phyloP scores from a whole-genome alignment of 2,113 vertebrate species.

The Pogonocichla stellata region DNA sequence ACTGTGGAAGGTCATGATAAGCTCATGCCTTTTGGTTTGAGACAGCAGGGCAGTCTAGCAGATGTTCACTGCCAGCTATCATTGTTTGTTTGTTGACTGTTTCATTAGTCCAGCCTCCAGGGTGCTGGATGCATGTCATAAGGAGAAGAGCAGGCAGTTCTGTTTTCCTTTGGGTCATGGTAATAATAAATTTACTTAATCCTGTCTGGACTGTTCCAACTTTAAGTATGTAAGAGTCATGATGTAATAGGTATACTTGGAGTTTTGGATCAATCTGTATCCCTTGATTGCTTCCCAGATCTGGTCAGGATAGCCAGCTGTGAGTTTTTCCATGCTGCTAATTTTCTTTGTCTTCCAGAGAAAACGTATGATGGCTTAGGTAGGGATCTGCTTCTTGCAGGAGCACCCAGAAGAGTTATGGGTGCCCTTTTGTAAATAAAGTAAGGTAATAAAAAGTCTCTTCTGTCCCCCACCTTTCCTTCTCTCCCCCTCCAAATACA shows the following conservation, averaged over 20 bases:
- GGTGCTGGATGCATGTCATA: neutral
- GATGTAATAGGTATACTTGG: neutral
- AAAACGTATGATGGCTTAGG: neutral
- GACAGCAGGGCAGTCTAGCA: neutral
- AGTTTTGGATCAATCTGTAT: neutral
- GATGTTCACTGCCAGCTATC: neutral
- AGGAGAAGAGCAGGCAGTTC: neutral
- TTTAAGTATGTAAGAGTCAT: neutral
- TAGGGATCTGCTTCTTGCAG: neutral
- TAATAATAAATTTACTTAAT: neutral
- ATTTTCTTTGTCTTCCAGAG: neutral
- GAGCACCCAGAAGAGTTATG: neutral
- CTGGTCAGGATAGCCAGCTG: neutral
- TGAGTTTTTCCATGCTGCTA: neutral
- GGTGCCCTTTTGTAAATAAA: neutral
- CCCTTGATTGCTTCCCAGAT: neutral
- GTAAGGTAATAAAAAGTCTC: neutral
- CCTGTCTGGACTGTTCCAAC: neutral
- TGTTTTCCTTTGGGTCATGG: neutral
- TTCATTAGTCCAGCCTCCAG: neutral
- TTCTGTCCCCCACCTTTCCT: neutral
- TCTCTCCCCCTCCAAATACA: fast-evolving
- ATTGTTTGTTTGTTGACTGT: neutral
- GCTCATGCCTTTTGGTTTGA: neutral
- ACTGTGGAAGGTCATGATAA: neutral